Evolutionary conservation across 1,140 invertebrate genomes (phyloP), one percentile per base, ranked within the genome.

Genomic region (Drosophila nebulosa): DNA sequence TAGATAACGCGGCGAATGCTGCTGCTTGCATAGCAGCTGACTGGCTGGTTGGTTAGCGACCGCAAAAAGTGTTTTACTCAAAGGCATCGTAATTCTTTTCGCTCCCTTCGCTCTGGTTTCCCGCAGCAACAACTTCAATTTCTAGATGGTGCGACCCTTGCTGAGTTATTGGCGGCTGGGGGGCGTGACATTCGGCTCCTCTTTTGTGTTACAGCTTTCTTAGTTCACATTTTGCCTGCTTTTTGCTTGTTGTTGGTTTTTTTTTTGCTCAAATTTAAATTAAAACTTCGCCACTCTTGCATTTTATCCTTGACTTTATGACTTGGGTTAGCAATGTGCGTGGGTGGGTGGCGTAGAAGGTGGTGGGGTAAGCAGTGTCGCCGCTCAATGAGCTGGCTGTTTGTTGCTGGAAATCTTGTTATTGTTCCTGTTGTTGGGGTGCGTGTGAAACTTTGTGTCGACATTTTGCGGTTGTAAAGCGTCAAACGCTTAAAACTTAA

Each of bases 401-500:
- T 24, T 51, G 39, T 24, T 51, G 39, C 26, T 59, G 39, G 39
- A 9, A 46, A 46, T 58, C 16, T 57, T 57, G 14, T 57, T 57
- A 24, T 22, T 57, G 30, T 35, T 57, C 12, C 12, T 55, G 22
- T 39, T 58, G 26, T 14, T 39, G 56, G 56, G 30, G 56, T 59
- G 81, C 62, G 68, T 76, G 69, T 61, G 72, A 88, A 88, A 89
- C 83, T 88, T 88, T 88, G 69, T 76, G 75, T 71, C 78, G 74
- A 75, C 78, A 86, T 88, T 86, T 88, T 88, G 83, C 69, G 83
- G 79, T 79, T 88, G 84, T 89, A 88, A 88, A 88, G 78, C 79
- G 83, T 78, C 83, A 88, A 86, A 79, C 84, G 72, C 75, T 88
- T 88, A 83, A 88, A 88, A 88, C 84, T 88, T 88, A 88, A 88